Percentiles rank a stretch among this genome's conserved stretches.
Evolutionary conservation across 2,888 invertebrate genomes (phyloP).

Genomic region (Phortica magna): DNA sequence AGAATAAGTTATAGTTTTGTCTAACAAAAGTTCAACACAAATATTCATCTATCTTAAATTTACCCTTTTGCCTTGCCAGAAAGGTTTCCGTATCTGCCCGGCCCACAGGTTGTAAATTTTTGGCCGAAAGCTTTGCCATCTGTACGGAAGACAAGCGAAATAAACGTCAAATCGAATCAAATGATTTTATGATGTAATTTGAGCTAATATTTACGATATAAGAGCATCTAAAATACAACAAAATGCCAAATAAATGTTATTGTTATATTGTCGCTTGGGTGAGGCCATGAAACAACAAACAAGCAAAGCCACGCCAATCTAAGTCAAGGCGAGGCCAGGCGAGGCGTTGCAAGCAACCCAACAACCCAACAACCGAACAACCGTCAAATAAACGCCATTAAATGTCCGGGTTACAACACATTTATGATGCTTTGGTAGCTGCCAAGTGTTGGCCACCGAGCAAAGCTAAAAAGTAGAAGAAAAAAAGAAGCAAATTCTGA

Average conservation of each 20-base stretch:
- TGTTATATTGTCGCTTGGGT: slow-evolving; percentile 76
- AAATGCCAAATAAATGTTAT: slow-evolving; percentile 76
- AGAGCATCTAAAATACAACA: slow-evolving; percentile 76
- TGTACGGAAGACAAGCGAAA: slow-evolving; percentile 61
- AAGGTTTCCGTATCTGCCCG: not conserved
- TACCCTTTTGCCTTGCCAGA: not conserved
- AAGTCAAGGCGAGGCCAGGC: slow-evolving; percentile 41
- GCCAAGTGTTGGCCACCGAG: not conserved
- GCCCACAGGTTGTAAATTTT: slow-evolving; percentile 55
- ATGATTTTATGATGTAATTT: slow-evolving; percentile 78
- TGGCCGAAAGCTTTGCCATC: not conserved
- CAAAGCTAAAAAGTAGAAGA: not conserved
- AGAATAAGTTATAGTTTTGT: too few species aligned
- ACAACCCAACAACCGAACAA: slow-evolving; percentile 32
- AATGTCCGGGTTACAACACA: slow-evolving; percentile 46
- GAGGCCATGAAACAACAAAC: slow-evolving; percentile 44
- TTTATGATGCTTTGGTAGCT: slow-evolving; percentile 58
- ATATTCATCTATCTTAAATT: not conserved
- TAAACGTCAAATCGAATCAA: slow-evolving; percentile 78
- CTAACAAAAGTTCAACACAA: not conserved
- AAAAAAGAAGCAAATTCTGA: slow-evolving; percentile 38
- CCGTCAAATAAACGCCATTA: slow-evolving; percentile 25
- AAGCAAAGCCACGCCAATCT: slow-evolving; percentile 32
- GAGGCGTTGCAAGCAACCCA: too few species aligned
- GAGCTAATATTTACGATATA: slow-evolving; percentile 78